Evolutionary conservation across 2,797 vertebrate species (phyloP), one percentile per base, ranked within the genome.

Genomic region (Arremon brunneinucha): DNA sequence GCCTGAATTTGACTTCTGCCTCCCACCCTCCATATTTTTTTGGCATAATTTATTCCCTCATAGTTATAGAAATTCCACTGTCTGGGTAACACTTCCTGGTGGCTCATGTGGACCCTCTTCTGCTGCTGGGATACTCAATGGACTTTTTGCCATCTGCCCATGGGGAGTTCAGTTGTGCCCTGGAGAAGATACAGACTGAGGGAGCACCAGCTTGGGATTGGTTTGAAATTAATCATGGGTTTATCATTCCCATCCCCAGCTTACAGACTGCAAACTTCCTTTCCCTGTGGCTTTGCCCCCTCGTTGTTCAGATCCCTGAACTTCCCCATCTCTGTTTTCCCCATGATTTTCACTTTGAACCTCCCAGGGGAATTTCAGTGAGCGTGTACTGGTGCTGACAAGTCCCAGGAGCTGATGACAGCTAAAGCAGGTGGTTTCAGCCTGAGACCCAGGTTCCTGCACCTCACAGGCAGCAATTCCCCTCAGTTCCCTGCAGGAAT

Each of bases 91-190:
- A 0, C 9, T 65, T 78, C 21, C 57, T 47, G 28, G 0, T 57
- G 69, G 55, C 8, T 81, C 2, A 0, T 1, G 2, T 10, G 37
- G 37, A 8, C 2, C 11, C 32, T 11, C 9, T 60, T 53, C 50
- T 46, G 26, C 75, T 52, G 46, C 30, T 2, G 71, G 26, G 56
- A 9, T 26, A 1, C 41, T 19, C 2, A 0, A 0, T 39, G 27
- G 44, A 8, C 8, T 28, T 34, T n/a, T n/a, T 69, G 8, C 35
- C 39, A 8, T 5, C 41, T 55, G 57, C 82, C 62, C 37, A 0
- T 14, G 14, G 59, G 46, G 53, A 13, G 6, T 30, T 65, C 11
- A 62, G 11, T 12, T 2, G 1, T 47, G 34, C 18, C n/a, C 47
- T 39, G 24, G 35, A 77, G 69, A 35, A 80, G 71, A 9, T 4